Conservation (phyloP, 2,888 invertebrate species). For the Drosophila kuntzei region DNA sequence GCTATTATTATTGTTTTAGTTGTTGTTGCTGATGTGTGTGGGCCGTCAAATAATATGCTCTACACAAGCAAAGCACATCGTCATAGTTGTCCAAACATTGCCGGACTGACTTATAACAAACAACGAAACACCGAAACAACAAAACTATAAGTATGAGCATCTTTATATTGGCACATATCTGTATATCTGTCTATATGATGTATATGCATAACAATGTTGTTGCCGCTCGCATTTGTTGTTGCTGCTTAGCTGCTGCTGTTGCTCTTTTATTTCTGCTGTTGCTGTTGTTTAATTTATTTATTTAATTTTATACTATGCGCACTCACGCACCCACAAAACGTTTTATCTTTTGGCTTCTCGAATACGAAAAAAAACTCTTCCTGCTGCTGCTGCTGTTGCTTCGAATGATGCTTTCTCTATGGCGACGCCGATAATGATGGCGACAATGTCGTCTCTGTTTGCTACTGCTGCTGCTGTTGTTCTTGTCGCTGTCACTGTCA, state of each 20-base stretch:
- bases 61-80: conserved; percentile 46
- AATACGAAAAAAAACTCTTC: conserved; percentile 56
- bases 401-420: too few species aligned
- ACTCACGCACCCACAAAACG: conserved; percentile 73
- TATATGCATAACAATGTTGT: conserved; percentile 53
- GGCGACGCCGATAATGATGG: too few species aligned
- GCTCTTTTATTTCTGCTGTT: conserved; percentile 31
- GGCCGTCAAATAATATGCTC: conserved; percentile 37
- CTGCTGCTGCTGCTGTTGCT: conserved; percentile 43
- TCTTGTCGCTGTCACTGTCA: conserved; percentile 18
- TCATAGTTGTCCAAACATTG: conserved; percentile 72
- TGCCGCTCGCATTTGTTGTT: conserved; percentile 49
- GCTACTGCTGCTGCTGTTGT: conserved; percentile 7
- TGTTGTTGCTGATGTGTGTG: conserved; percentile 31
- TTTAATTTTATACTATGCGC: conserved; percentile 79
- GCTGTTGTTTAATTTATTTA: conserved; percentile 63
- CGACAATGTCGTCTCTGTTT: too few species aligned
- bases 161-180: conserved; percentile 65
- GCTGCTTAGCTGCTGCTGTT: conserved; percentile 23
- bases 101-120: conserved; percentile 32
- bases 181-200: conserved; percentile 37
- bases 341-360: conserved; percentile 57
- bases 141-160: conserved; percentile 53
- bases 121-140: conserved; percentile 2
- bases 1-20: conserved; percentile 21